Evolutionary conservation across 2,113 vertebrate genomes (phyloP).

Genomic region (Calyptomena viridis): DNA sequence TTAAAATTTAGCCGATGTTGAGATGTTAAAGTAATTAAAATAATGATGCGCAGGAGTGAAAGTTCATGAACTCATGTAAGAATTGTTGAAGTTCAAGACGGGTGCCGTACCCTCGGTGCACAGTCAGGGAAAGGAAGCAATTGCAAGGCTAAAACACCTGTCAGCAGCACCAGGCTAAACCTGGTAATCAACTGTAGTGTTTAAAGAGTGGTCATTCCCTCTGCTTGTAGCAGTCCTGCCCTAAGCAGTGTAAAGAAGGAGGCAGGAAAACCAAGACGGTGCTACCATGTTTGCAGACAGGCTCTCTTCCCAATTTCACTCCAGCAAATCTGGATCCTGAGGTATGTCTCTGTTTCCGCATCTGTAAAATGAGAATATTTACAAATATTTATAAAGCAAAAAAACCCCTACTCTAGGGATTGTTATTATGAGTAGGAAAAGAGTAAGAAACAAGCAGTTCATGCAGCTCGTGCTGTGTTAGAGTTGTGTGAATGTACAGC

Average conservation of each 20-base stretch:
- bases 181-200: neutral
- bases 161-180: neutral
- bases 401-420: neutral
- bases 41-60: neutral
- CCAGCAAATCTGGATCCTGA: neutral
- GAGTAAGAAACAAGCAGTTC: neutral
- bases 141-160: neutral
- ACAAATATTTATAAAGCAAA: neutral
- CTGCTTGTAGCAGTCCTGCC: neutral
- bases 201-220: accelerated
- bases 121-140: neutral
- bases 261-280: neutral
- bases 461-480: neutral
- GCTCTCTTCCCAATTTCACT: neutral
- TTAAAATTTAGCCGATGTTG: neutral
- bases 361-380: neutral
- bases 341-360: neutral
- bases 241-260: accelerated
- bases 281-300: neutral
- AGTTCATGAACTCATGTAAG: neutral
- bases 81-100: neutral
- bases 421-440: neutral
- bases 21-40: neutral
- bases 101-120: neutral
- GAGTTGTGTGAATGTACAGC: neutral